Base-by-base conservation (phyloP, 2,113 vertebrate genomes). In the Trematocara variabile region DNA sequence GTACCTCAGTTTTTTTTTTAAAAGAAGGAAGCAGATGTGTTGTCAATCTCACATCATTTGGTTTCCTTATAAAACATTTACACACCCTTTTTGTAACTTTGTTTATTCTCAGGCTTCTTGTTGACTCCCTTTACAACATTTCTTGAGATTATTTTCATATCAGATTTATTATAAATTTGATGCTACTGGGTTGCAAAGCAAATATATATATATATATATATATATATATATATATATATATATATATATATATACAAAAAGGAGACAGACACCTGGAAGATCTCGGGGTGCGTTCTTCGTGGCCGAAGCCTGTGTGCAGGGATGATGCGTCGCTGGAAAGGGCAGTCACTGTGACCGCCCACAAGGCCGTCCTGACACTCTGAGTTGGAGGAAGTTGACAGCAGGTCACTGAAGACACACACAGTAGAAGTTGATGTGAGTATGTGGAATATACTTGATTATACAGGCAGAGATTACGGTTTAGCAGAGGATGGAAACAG, bases 381-480 rank as follows among this genome's bases (percentile, higher is more conserved):
- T 1, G 97, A 98, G 88, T 98, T 99, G 28, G 97, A 98, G 13
- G 98, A 98, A 12, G 97, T 98, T 77, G 97, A 97, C 65, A 97
- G 97, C 25, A 97, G 92, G 92, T 99, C 98, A 88, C 98, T 99
- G 93, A 22, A 79, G 39, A 95, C 80, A 84, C 46, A 86, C 53
- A 75, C 5, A 68, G 14, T 37, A 65, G 6, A 78, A 5, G 37
- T 0, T 22, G 10, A 8, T 50, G 50, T 89, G 7, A 68, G n/a
- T 22, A 37, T 70, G 44, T 16, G 16, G 20, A 55, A 79, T 39
- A 79, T 39, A 65, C 48, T 14, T 81, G 28, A 68, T 34, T 8
- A 50, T 0, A 22, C 20, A 54, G 14, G 9, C 55, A 89, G 20
- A n/a, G 13, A 58, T 48, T 50, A 50, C 2, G 6, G 25, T 75